phyloP scores from a whole-genome alignment of 2,797 vertebrate genomes.

The Sorex maritimensis region DNA sequence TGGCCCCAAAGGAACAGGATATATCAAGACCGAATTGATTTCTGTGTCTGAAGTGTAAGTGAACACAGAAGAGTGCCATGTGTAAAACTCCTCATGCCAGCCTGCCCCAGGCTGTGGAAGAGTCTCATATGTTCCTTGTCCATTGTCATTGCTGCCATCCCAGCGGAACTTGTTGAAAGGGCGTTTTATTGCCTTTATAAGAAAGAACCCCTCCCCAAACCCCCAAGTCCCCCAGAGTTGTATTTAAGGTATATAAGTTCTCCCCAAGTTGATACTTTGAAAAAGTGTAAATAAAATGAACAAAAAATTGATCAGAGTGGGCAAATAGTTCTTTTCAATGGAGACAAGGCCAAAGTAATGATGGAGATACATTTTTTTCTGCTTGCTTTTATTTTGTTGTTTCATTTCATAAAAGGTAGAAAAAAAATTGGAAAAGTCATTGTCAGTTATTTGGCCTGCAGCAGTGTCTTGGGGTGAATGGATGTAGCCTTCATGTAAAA shows the following conservation, averaged over 20 bases:
- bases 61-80: conserved; percentile 72
- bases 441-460: conserved; percentile 86
- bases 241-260: conserved; percentile 75
- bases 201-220: background rate
- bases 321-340: conserved; percentile 82
- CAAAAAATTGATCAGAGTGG: conserved; percentile 81
- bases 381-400: conserved; percentile 84
- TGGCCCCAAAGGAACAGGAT: conserved; percentile 91
- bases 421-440: conserved; percentile 81
- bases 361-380: conserved; percentile 75
- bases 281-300: conserved; percentile 85
- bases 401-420: conserved; percentile 85
- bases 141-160: conserved; percentile 1
- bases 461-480: conserved; percentile 85
- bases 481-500: conserved; percentile 87
- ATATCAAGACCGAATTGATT: conserved; percentile 98
- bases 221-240: conserved; percentile 39
- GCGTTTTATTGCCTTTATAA: conserved; percentile 70
- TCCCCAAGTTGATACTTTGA: conserved; percentile 73
- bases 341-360: conserved; percentile 78
- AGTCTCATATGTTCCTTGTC: conserved; percentile 15
- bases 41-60: conserved; percentile 99
- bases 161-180: conserved; percentile 61
- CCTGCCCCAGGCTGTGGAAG: conserved; percentile 61
- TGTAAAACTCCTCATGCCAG: conserved; percentile 41